phyloP scores from a whole-genome alignment of 2,797 vertebrate species.

The Pangasius krempfi region DNA sequence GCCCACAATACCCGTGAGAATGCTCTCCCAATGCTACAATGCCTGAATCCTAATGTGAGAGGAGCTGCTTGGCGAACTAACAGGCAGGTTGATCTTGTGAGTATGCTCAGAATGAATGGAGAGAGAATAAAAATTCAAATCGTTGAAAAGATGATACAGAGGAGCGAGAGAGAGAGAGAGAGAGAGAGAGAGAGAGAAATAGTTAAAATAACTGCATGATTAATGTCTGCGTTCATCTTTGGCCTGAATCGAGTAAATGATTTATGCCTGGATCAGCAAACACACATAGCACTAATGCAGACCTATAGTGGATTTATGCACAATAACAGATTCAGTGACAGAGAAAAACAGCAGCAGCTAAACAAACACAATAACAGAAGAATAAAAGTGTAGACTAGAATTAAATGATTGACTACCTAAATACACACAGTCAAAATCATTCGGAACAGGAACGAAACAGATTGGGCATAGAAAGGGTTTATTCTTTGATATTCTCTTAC shows the following conservation, averaged over 20 bases:
- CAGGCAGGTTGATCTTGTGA: neutral
- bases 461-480: neutral
- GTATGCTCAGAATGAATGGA: neutral
- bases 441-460: neutral
- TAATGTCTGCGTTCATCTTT: constrained; percentile 27
- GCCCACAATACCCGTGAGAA: neutral
- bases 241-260: constrained; percentile 36
- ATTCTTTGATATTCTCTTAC: neutral
- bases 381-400: neutral
- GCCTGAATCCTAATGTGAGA: neutral
- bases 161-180: neutral
- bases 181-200: constrained; percentile 1
- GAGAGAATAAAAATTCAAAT: constrained; percentile 2
- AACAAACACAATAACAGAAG: neutral
- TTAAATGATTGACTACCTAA: neutral
- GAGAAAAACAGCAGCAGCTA: neutral
- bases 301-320: neutral
- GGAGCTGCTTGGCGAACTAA: neutral
- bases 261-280: constrained; percentile 32
- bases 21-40: neutral
- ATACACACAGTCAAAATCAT: neutral
- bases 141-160: neutral
- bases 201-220: constrained; percentile 34
- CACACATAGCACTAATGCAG: constrained; percentile 4
- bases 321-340: neutral